These are phyloP conservation scores for Ramazzottius varieornatus DNA, from an alignment of 2,888 invertebrate species.

Conservation along the genomic window DNA sequence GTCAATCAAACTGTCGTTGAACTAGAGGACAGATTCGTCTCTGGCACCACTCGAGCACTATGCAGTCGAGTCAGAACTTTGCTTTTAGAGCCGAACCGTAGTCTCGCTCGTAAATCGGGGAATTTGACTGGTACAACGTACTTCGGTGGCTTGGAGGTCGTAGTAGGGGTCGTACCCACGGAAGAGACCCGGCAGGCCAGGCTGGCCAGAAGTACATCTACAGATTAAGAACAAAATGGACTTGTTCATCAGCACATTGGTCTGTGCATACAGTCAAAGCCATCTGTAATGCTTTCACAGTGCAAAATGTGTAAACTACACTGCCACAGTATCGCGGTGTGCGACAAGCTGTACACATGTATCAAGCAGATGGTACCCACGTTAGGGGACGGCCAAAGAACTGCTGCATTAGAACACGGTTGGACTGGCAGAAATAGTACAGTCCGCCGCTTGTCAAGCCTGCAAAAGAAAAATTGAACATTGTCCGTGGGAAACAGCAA, in stretches of 20 bases:
- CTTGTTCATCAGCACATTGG: too few relatives aligned
- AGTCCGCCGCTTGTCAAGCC: not conserved
- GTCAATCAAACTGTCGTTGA: not conserved
- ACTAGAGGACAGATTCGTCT: too few relatives aligned
- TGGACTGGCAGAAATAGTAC: not conserved
- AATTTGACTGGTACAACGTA: not conserved
- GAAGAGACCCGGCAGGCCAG: not conserved
- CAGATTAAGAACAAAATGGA: not conserved
- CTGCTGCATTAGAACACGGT: not conserved
- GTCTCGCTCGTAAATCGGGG: not conserved
- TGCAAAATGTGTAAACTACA: too few relatives aligned
- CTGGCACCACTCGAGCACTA: too few relatives aligned
- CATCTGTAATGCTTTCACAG: not conserved
- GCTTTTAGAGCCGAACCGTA: not conserved
- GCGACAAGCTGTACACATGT: too few relatives aligned
- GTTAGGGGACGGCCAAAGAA: not conserved
- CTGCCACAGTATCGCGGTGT: too few relatives aligned
- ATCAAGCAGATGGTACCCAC: not conserved
- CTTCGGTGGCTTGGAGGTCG: not conserved
- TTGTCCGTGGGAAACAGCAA: too few relatives aligned
- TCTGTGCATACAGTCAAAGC: not conserved
- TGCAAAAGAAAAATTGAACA: too few relatives aligned
- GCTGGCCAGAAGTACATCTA: not conserved
- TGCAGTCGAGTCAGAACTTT: too few relatives aligned
- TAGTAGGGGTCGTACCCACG: slow-evolving; percentile 1